phyloP scores from a whole-genome alignment of 2,888 invertebrate species.

The Megaustenia siamemsis region DNA sequence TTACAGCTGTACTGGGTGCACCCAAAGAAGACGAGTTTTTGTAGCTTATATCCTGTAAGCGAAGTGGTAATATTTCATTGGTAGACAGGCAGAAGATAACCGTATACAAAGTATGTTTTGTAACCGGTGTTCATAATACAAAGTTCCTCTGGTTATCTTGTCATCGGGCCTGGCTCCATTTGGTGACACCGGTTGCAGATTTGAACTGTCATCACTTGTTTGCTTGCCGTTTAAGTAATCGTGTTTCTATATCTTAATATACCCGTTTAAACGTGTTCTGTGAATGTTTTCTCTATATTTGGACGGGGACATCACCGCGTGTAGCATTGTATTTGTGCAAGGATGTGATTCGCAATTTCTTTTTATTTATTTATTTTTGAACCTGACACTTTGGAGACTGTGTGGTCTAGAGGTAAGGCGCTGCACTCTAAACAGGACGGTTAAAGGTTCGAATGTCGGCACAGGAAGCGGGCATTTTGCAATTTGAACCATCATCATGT shows the following conservation, averaged over 20 bases:
- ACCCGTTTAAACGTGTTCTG: neutral
- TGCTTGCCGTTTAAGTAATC: neutral
- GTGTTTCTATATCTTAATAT: neutral
- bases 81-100: neutral
- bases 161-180: constrained; percentile 12
- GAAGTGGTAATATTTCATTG: constrained; percentile 5
- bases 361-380: too few relatives aligned
- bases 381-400: too few relatives aligned
- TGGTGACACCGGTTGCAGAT: neutral
- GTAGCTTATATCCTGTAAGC: neutral
- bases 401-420: too few relatives aligned
- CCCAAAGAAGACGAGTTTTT: too few relatives aligned
- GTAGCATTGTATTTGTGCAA: too few relatives aligned
- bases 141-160: neutral
- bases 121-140: constrained; percentile 6
- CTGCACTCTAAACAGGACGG: too few relatives aligned
- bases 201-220: neutral
- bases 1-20: too few relatives aligned
- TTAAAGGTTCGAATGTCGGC: too few relatives aligned
- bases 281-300: neutral
- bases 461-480: too few relatives aligned
- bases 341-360: too few relatives aligned
- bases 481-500: too few relatives aligned
- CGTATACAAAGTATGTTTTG: neutral
- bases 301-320: too few relatives aligned